Evolutionary conservation across 2,797 vertebrate genomes (phyloP).

Genomic region (Cygnus olor): DNA sequence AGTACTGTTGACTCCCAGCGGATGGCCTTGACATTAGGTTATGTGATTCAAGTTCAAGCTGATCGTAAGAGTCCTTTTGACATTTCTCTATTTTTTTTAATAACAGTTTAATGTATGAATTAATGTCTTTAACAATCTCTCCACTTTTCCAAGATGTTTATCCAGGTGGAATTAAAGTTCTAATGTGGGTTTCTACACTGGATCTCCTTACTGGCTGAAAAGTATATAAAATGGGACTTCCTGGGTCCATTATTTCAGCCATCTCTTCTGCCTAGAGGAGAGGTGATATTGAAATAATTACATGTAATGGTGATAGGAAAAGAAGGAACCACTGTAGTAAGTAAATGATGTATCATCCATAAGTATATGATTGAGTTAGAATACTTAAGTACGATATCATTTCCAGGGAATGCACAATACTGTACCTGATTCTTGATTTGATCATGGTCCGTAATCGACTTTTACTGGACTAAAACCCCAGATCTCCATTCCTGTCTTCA

Average conservation of each 20-base stretch:
- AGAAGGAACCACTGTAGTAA: not conserved
- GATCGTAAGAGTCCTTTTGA: conserved; percentile 86
- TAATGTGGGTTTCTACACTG: not conserved
- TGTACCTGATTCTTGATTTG: not conserved
- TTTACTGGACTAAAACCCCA: not conserved
- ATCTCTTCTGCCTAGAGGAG: not conserved
- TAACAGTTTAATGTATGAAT: not conserved
- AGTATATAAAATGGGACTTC: not conserved
- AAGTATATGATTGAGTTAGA: not conserved
- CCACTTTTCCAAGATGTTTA: not conserved
- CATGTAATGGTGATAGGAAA: not conserved
- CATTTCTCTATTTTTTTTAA: not conserved
- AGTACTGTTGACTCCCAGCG: conserved; percentile 97
- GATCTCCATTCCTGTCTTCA: not conserved
- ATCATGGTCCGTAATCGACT: not conserved
- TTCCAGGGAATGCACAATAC: not conserved
- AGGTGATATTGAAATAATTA: not conserved
- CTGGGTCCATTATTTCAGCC: not conserved
- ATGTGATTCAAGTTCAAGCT: conserved; percentile 95
- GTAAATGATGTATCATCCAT: not conserved
- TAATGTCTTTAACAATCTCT: not conserved
- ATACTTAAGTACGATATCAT: not conserved
- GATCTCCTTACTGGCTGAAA: not conserved
- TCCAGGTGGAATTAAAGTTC: not conserved
- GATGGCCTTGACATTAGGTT: conserved; percentile 95